These are phyloP conservation scores for Chirona hameri DNA, from an alignment of 2,888 invertebrate genomes.

Conservation along the genomic window DNA sequence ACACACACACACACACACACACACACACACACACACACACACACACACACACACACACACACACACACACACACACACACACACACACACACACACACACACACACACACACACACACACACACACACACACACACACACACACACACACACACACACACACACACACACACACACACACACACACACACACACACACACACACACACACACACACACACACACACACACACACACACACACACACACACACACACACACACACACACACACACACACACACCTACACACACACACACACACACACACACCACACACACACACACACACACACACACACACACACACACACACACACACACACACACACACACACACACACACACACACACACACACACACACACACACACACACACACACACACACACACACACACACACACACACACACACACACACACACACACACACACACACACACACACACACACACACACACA, in stretches of 20 bases:
- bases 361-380: slow-evolving; percentile 1
- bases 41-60: no score
- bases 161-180: slow-evolving; percentile 30
- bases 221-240: slow-evolving; percentile 25
- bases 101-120: no score
- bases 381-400: background rate
- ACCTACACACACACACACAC: no score
- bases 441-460: slow-evolving; percentile 30
- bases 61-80: no score
- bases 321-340: background rate
- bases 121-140: no score
- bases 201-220: slow-evolving; percentile 28
- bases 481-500: slow-evolving; percentile 27
- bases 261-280: slow-evolving; percentile 24
- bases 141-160: slow-evolving; percentile 30
- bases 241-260: slow-evolving; percentile 30
- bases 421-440: slow-evolving; percentile 27
- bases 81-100: no score
- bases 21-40: no score
- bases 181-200: slow-evolving; percentile 31
- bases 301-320: no score
- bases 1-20: no score
- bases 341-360: slow-evolving; percentile 5
- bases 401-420: slow-evolving; percentile 2
- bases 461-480: slow-evolving; percentile 29